A percentile compares a stretch with the other conserved stretches of the same genome.
Conservation (phyloP, 2,888 invertebrate species). For the Thera obeliscata region DNA sequence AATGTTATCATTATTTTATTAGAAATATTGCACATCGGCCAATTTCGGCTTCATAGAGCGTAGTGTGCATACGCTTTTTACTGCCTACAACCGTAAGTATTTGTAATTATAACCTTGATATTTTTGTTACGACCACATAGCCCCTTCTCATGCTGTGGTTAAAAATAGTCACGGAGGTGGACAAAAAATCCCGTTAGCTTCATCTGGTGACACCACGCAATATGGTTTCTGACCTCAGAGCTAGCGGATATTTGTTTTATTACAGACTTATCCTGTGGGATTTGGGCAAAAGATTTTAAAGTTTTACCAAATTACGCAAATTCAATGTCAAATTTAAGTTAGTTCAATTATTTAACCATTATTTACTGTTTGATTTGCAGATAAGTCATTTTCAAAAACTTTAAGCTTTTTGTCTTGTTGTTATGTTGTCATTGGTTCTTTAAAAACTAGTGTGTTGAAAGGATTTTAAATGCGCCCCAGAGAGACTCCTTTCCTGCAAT, state of each 20-base stretch:
- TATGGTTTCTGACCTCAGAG: constrained; percentile 80
- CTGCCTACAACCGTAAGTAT: background rate
- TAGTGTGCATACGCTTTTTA: too few relatives aligned
- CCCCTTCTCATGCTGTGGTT: constrained; percentile 58
- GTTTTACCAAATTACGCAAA: constrained; percentile 11
- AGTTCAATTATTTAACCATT: too few relatives aligned
- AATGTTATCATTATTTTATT: too few relatives aligned
- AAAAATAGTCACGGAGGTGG: constrained; percentile 72
- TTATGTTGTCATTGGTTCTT: too few relatives aligned
- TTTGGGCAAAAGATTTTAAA: constrained; percentile 51
- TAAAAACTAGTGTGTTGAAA: too few relatives aligned
- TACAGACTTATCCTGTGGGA: constrained; percentile 71
- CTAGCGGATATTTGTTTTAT: constrained; percentile 81
- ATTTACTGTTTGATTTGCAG: too few relatives aligned
- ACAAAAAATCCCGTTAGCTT: constrained; percentile 71
- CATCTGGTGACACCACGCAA: constrained; percentile 79
- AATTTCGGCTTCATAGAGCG: background rate
- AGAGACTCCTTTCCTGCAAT: too few relatives aligned
- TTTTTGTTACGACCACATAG: background rate
- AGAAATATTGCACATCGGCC: too few relatives aligned
- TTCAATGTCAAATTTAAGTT: too few relatives aligned
- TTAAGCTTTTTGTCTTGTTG: too few relatives aligned
- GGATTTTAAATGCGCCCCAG: too few relatives aligned
- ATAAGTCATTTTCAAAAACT: too few relatives aligned
- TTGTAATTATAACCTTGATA: background rate